Base-by-base conservation (phyloP, 2,888 invertebrate genomes). In the Ochropleura plecta region DNA sequence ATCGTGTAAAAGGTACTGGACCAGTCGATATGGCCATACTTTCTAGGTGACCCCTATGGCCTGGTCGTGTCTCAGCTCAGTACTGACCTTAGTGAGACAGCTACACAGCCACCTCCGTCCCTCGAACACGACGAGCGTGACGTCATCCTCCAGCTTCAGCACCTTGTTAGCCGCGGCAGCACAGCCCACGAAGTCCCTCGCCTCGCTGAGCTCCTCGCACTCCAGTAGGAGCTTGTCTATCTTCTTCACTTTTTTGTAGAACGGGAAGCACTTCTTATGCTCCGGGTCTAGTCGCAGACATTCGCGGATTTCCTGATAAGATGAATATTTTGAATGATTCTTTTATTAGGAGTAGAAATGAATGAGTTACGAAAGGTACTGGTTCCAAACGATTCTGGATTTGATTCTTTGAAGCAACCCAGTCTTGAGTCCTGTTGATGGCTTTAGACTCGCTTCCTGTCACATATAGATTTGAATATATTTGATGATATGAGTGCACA, bases 281-380 rank as follows among this genome's bases (percentile, higher is more conserved):
- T 99, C 99, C 0, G 99, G 99, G 94, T 99, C 99, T 60, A 99
- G 96, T 92, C 98, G 99, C 30, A 99, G 97, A 93, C 99, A 99
- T 93, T 99, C 99, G 40, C 99, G 98, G 83, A 99, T 98, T 95
- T 99, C 99, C 95, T 96, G 90, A 5, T n/a, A 42, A 16, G 1
- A 44, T 18, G 1, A 16, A 12, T 0, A 46, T 40, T 44, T 62
- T 44, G 4, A 14, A 44, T 53, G 8, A n/a, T 10, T 46, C 16
- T 1, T 6, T 18, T 57, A 8, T 57, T 57, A 57, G 0, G 20
- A 57, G 14, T 30, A 30, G 30, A 30, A 30, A 30, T 3, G 30
- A 3, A 30, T 30, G 1, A 30, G 30, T 30, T 30, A 30, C 30
- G 30, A 30, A 30, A 30, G 3, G 30, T 16, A 49, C 16, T 16